Evolutionary conservation across 2,797 vertebrate genomes (phyloP).

Genomic region (Malurus splendens): DNA sequence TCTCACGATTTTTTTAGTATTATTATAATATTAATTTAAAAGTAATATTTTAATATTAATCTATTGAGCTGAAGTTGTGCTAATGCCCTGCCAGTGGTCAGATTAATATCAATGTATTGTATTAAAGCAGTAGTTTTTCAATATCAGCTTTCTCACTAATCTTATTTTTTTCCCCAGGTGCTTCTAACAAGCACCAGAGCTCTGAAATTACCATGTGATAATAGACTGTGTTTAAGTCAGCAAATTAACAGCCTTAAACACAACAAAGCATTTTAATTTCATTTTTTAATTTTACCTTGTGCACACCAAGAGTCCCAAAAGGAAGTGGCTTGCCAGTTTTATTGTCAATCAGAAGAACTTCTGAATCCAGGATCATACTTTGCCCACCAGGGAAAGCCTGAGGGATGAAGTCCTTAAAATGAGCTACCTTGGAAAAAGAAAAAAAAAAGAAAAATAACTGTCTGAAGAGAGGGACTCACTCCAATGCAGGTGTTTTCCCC

Average conservation of each 20-base stretch:
- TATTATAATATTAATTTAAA: not conserved
- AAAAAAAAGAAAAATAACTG: not conserved
- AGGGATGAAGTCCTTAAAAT: slow-evolving; percentile 96
- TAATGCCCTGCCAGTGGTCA: not conserved
- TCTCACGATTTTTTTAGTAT: not conserved
- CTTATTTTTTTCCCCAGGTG: not conserved
- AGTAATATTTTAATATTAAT: not conserved
- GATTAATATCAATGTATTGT: not conserved
- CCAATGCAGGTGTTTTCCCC: not conserved
- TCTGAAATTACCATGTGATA: not conserved
- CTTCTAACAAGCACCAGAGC: not conserved
- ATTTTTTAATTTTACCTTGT: slow-evolving; percentile 81
- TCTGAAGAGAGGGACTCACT: not conserved
- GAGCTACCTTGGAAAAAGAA: slow-evolving; percentile 81
- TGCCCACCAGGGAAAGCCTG: slow-evolving; percentile 89
- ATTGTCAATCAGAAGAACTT: slow-evolving; percentile 95
- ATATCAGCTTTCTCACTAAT: not conserved
- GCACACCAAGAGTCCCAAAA: slow-evolving; percentile 92
- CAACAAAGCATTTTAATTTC: not conserved
- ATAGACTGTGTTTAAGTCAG: not conserved
- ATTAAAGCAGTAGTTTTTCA: not conserved
- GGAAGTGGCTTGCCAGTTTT: slow-evolving; percentile 92
- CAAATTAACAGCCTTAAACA: not conserved
- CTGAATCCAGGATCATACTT: slow-evolving; percentile 95
- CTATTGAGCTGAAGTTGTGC: not conserved